phyloP scores from a whole-genome alignment of 2,888 invertebrate genomes.

The Drosophila picticornis region DNA sequence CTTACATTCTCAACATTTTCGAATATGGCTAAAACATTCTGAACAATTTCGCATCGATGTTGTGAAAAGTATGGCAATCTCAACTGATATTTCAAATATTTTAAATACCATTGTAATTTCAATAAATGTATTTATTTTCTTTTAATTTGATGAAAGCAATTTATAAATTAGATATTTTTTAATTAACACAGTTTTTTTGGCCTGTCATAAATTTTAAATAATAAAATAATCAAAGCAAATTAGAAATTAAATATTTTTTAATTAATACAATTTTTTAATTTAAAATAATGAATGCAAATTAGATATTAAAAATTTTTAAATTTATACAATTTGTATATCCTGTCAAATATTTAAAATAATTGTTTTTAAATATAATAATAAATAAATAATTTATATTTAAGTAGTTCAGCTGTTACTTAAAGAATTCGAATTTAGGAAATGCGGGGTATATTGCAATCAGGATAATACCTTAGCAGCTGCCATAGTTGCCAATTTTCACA shows the following conservation, averaged over 20 bases:
- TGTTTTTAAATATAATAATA: not conserved
- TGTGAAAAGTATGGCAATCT: not conserved
- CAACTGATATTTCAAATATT: not conserved
- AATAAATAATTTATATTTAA: not conserved
- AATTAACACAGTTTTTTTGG: not conserved
- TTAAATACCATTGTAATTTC: too few species aligned
- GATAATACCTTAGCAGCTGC: not conserved
- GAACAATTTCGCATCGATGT: not conserved
- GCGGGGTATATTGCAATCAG: not conserved
- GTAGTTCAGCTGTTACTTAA: too few species aligned
- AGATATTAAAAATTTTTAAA: not conserved
- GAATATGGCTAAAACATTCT: not conserved
- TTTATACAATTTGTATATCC: not conserved
- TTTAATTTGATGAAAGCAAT: not conserved
- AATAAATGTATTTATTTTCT: not conserved
- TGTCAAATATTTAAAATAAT: not conserved
- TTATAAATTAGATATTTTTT: accelerated
- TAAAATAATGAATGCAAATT: not conserved
- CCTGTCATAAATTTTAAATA: not conserved
- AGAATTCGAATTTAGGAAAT: not conserved
- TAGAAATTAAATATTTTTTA: not conserved
- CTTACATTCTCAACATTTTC: not conserved
- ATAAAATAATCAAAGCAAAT: not conserved
- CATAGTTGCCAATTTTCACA: not conserved
- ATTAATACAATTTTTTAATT: not conserved